Conservation (phyloP, 2,797 vertebrate genomes). For the Psittacula echo region DNA sequence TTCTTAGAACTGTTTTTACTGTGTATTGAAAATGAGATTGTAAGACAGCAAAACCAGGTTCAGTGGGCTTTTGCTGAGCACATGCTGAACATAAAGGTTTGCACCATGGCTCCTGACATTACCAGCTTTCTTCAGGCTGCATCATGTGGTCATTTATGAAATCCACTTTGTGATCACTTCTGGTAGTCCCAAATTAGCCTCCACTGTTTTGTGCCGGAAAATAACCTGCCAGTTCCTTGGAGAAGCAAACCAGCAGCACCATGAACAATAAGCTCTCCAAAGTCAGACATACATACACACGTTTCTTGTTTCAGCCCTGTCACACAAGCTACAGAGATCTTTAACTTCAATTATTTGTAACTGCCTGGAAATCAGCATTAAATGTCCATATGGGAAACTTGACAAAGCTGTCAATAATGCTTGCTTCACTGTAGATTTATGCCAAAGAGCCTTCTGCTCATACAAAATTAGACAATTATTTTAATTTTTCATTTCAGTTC, state of each 20-base stretch:
- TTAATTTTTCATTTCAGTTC: neutral
- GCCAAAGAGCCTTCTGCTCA: constrained; percentile 13
- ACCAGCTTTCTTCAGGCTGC: neutral
- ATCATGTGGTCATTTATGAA: neutral
- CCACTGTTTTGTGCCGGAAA: neutral
- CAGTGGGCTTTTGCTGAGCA: neutral
- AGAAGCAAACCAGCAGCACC: neutral
- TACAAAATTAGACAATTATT: constrained; percentile 19
- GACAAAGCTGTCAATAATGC: constrained; percentile 48
- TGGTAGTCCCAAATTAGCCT: neutral
- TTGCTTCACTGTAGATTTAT: neutral
- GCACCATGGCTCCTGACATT: neutral
- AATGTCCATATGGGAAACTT: constrained; percentile 14
- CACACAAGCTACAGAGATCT: constrained; percentile 23
- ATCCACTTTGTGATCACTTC: neutral
- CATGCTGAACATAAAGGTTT: neutral
- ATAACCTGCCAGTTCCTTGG: neutral
- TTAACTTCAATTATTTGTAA: constrained; percentile 55
- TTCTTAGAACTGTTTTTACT: neutral
- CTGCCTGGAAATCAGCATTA: constrained; percentile 30
- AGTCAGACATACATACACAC: neutral
- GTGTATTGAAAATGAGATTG: neutral
- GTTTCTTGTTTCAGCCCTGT: constrained; percentile 34
- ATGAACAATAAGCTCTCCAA: neutral
- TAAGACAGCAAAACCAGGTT: neutral